phyloP scores from a whole-genome alignment of 2,797 vertebrate species.

The Sebastes iracundus region DNA sequence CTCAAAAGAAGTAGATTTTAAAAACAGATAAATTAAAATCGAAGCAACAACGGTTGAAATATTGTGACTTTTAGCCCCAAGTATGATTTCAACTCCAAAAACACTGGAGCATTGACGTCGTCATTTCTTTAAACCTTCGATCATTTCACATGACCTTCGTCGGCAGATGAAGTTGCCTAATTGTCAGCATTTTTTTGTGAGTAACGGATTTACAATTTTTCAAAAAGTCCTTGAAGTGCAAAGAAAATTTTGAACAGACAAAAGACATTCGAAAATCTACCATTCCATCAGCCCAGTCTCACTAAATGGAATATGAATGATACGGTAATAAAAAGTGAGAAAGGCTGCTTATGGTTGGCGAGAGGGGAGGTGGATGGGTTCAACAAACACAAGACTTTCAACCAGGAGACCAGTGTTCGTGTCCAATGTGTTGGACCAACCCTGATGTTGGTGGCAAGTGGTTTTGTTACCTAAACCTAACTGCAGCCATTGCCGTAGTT shows the following conservation, averaged over 20 bases:
- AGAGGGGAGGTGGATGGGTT: no score
- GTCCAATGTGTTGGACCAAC: no score
- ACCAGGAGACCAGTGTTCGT: no score
- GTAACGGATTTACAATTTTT: neutral
- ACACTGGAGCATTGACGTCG: neutral
- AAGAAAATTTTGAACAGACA: neutral
- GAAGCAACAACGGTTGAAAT: neutral
- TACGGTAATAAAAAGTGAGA: no score
- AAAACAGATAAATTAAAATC: neutral
- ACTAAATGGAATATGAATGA: no score
- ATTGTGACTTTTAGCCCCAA: neutral
- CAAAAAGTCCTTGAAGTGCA: neutral
- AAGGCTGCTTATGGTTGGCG: no score
- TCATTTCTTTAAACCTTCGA: neutral
- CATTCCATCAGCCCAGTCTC: neutral
- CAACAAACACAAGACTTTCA: no score
- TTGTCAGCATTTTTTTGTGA: neutral
- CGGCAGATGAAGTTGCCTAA: neutral
- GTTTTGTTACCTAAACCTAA: no score
- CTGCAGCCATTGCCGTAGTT: no score
- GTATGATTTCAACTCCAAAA: neutral
- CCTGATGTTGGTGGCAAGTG: no score
- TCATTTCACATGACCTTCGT: neutral
- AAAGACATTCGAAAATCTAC: neutral
- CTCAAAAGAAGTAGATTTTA: neutral